Evolutionary conservation across 2,113 vertebrate species (phyloP), one percentile per base, ranked within the genome.

Genomic region (Chamaetylas fuelleborni): DNA sequence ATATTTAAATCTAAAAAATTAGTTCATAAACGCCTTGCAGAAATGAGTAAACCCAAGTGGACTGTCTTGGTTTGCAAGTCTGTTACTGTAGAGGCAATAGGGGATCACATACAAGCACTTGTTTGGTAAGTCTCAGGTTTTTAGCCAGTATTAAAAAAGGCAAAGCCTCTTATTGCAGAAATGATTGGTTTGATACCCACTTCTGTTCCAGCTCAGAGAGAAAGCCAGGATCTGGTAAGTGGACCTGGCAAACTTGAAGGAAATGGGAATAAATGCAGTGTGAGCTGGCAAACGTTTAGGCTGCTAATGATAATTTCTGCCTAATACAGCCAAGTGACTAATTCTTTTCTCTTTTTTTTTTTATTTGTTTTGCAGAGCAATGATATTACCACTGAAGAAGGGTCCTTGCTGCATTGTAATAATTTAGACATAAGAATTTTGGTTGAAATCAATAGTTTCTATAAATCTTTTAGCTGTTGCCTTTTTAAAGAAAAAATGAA

Each of bases 291-390:
- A 47, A 34, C 1, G 0, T 77, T 95, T 34, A 71, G 43, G 42
- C 62, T 77, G 71, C 19, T 81, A 26, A 36, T 45, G 65, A 28
- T 85, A 47, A 70, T 87, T 45, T 80, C 38, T 87, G 19, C 16
- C 77, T 70, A 62, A 33, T 72, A 61, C 28, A 62, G 34, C 9
- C 10, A 86, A 50, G 28, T 86, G 20, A 95, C 71, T 97, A 88
- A 95, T 81, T 77, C 0, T 76, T 76, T 50, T 73, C 19, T 53
- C 29, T 36, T 9, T 58, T 12, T 12, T 12, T 36, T 29, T 12
- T 48, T n/a, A 15, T 66, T 84, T 96, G 48, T 94, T 91, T 97
- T 97, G 47, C 97, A 97, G 97, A 88, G 38, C 33, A 91, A 72
- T 93, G 43, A 58, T 66, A 45, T 56, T 88, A 67, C 89, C 86